Evolutionary conservation across 1,140 invertebrate species (phyloP), one percentile per base, ranked within the genome.

Genomic region (Catajapyx aquilonaris): DNA sequence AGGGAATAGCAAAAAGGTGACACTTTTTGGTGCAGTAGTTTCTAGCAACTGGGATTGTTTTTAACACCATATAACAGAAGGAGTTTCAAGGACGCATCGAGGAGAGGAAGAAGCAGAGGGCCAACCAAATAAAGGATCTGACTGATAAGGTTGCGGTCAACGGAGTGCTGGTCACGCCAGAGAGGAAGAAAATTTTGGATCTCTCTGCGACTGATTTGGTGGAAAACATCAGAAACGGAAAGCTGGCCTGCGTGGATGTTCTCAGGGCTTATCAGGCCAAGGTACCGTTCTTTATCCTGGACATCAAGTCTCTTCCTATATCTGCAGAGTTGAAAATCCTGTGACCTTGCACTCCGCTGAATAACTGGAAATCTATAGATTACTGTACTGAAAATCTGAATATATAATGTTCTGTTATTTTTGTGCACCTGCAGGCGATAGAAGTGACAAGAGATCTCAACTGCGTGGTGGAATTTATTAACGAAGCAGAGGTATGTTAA

Each of bases 381-480:
- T n/a, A n/a, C n/a, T n/a, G n/a, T n/a, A n/a, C n/a, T n/a, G n/a
- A n/a, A n/a, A n/a, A n/a, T n/a, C n/a, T n/a, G n/a, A n/a, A n/a
- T n/a, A n/a, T n/a, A n/a, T n/a, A n/a, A n/a, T n/a, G n/a, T n/a
- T n/a, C n/a, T n/a, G n/a, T n/a, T n/a, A n/a, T n/a, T n/a, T n/a
- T n/a, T n/a, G n/a, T n/a, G 7, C 13, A 35, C 5, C 37, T 30
- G 2, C 40, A 52, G 46, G 53, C 54, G 9, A 39, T 57, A 5
- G 48, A 50, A 18, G 51, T 45, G 3, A 48, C 52, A 5, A 40
- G 39, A 20, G 44, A 48, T 20, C 44, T 45, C 23, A 57, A 57
- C 38, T 50, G 48, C 32, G 37, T 55, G 5, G 52, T 49, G 4
- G 49, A 54, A 34, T 57, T 57, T 41, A 47, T 55, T 37, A 41